phyloP scores from a whole-genome alignment of 2,113 vertebrate species.

The Carollia perspicillata region DNA sequence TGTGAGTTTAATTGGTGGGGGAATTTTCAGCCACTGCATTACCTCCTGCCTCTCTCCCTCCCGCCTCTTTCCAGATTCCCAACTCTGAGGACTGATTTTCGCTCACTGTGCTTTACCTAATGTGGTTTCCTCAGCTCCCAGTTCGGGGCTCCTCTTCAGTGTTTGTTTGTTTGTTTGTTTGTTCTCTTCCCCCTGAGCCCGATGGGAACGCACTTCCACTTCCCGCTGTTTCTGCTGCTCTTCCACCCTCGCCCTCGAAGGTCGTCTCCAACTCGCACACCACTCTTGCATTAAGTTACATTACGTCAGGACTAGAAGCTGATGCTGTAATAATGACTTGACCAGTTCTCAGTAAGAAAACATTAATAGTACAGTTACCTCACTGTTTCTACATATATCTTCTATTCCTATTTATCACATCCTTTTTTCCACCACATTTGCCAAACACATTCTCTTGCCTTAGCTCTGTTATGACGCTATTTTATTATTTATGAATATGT shows the following conservation, averaged over 20 bases:
- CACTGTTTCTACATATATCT: background rate
- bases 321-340: background rate
- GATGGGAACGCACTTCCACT: background rate
- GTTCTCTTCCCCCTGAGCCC: background rate
- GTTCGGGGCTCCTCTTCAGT: background rate
- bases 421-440: background rate
- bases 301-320: background rate
- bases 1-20: too few relatives aligned
- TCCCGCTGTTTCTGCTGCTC: background rate
- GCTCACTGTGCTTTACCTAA: background rate
- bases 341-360: background rate
- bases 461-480: background rate
- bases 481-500: background rate
- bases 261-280: background rate
- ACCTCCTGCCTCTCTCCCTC: background rate
- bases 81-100: background rate
- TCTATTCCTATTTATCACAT: background rate
- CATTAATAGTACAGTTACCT: background rate
- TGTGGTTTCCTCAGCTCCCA: background rate
- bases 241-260: background rate
- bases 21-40: background rate
- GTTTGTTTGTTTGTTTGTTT: background rate
- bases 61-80: background rate
- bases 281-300: background rate
- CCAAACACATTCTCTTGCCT: background rate